Evolutionary conservation across 2,797 vertebrate genomes (phyloP), one percentile per base, ranked within the genome.

Genomic region (Gambusia yucatana): DNA sequence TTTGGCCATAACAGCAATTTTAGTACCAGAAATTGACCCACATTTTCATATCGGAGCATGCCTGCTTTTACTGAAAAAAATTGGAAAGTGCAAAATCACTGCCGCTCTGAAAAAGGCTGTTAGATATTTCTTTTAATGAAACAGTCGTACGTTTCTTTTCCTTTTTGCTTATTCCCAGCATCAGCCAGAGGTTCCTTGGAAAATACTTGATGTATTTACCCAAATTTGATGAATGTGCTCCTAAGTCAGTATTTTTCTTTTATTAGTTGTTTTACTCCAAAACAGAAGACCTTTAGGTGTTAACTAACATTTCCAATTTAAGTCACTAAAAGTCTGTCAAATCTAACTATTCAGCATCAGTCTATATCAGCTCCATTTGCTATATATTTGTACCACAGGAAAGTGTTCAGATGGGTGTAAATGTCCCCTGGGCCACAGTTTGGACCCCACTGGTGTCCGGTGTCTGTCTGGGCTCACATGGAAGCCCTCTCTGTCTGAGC

Each of bases 401-500:
- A 41, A 25, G 36, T 25, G 17, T 41, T 25, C 36, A 67, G 22
- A 25, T 36, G 9, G 17, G 30, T 1, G 7, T 10, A 39, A 41
- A 11, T 67, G 16, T 9, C 22, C 63, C 63, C 36, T 13, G 63
- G 9, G 36, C 36, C 36, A 10, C 20, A 67, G 63, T 41, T 67
- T 67, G 36, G 63, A 41, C 36, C 10, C 59, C 59, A 17, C 30
- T 20, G 9, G 59, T 22, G 63, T 7, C 6, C 6, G 17, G 36
- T 39, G 59, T 36, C 30, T 17, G 30, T 30, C 28, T 59, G 11
- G 28, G 28, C 11, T 61, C 28, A 16, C 28, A 33, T 33, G 1
- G 17, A 67, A 41, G 36, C 22, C 63, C 36, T 85, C 63, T 33
- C 33, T 44, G 75, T 44, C 44, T 84, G 47, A n/a, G 14, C 50